These are phyloP conservation scores for Pantherophis guttatus DNA, from an alignment of 2,113 vertebrate species.

Conservation along the genomic window DNA sequence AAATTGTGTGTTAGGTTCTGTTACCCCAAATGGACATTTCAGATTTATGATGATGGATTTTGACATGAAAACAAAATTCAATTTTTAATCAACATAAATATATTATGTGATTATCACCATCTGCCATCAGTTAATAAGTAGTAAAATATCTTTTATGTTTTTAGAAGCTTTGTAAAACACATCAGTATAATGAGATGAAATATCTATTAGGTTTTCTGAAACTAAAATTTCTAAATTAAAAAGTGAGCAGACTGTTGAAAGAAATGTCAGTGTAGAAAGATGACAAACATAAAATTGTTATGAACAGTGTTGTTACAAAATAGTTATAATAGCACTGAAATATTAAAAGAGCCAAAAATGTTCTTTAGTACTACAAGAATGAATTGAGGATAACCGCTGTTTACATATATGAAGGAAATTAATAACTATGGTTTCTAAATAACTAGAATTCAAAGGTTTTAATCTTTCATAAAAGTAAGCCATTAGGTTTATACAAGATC, in stretches of 20 bases:
- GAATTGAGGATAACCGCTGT: background rate
- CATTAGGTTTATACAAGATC: background rate
- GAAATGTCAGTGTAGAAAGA: conserved; percentile 35
- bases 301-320: conserved; percentile 33
- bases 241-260: conserved; percentile 16
- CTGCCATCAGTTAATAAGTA: conserved; percentile 30
- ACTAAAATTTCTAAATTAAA: conserved; percentile 23
- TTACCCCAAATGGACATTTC: background rate
- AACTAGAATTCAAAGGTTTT: conserved; percentile 4
- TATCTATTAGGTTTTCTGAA: conserved; percentile 37
- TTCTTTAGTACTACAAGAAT: background rate
- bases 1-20: background rate
- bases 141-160: conserved; percentile 34
- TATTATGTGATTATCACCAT: background rate
- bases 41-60: background rate
- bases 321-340: conserved; percentile 23
- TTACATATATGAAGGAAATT: background rate
- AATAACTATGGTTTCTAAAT: background rate
- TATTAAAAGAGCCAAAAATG: background rate
- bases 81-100: conserved; percentile 20
- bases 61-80: background rate
- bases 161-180: conserved; percentile 43
- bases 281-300: conserved; percentile 10
- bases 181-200: conserved; percentile 43
- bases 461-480: background rate